Evolutionary conservation across 2,113 vertebrate species (phyloP).

Genomic region (Scatophagus argus): DNA sequence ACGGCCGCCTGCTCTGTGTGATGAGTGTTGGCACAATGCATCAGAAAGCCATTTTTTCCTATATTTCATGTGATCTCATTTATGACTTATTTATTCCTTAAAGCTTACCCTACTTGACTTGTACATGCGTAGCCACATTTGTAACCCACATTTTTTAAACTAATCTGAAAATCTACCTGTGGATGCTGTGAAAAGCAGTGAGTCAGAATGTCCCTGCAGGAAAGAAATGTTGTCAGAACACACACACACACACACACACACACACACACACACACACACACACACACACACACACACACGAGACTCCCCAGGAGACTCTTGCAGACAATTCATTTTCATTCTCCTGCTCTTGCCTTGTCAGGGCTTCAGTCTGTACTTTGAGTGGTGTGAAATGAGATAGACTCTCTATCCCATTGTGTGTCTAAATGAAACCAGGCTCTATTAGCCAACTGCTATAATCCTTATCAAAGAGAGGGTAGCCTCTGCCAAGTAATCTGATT

Average conservation of each 20-base stretch:
- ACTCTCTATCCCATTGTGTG: slow-evolving; percentile 2
- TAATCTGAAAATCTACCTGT: not conserved
- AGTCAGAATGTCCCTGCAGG: not conserved
- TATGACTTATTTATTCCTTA: not conserved
- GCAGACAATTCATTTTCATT: slow-evolving; percentile 3
- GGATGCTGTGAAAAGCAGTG: not conserved
- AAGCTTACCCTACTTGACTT: no score
- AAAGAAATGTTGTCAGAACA: no score
- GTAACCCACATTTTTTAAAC: not conserved
- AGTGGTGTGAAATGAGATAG: slow-evolving; percentile 14
- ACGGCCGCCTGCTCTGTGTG: no score
- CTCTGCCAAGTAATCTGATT: slow-evolving; percentile 6
- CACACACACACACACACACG: not conserved
- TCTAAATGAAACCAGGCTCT: slow-evolving; percentile 13
- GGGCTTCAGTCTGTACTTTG: slow-evolving; percentile 4
- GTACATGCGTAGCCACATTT: no score
- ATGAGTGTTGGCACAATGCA: no score
- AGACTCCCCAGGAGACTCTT: not conserved
- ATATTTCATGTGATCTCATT: not conserved
- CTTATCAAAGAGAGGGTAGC: not conserved
- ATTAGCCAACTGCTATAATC: slow-evolving; percentile 16
- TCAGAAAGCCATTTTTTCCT: no score
- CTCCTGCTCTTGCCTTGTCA: not conserved
- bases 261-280: not conserved
- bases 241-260: not conserved